Percentiles rank a stretch among this genome's conserved stretches.
Evolutionary conservation across 2,888 invertebrate species (phyloP).

Genomic region (Stenchaetothrips biformis): DNA sequence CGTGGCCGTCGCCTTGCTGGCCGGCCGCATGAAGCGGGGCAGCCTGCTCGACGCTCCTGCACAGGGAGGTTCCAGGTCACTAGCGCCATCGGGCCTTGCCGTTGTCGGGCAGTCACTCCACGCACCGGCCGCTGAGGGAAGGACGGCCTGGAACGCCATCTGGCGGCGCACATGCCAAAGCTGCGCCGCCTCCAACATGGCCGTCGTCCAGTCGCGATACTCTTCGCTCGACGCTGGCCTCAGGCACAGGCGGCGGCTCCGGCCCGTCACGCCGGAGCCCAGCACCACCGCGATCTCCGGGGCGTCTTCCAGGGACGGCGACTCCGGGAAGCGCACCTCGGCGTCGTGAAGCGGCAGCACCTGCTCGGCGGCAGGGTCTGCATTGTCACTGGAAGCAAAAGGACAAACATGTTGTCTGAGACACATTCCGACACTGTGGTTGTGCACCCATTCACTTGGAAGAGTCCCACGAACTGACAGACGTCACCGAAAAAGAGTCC

Average conservation of each 20-base stretch:
- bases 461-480: background rate
- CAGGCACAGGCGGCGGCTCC: background rate
- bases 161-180: background rate
- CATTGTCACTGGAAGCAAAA: background rate
- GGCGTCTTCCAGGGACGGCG: background rate
- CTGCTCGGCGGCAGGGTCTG: background rate
- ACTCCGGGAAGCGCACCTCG: background rate
- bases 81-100: background rate
- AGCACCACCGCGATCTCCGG: background rate
- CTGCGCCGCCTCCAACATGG: constrained; percentile 8
- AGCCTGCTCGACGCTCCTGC: background rate
- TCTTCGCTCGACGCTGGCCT: background rate
- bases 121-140: background rate
- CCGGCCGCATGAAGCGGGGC: background rate
- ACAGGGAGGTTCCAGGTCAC: background rate
- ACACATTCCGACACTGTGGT: background rate
- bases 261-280: background rate
- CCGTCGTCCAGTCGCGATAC: constrained; percentile 12
- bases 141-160: constrained; percentile 15
- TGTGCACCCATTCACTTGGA: background rate
- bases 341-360: constrained; percentile 13
- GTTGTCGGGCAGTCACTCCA: background rate
- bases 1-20: background rate
- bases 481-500: background rate
- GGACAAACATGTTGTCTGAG: background rate